Conservation (phyloP, 1,140 invertebrate genomes). For the Musca vetustissima region DNA sequence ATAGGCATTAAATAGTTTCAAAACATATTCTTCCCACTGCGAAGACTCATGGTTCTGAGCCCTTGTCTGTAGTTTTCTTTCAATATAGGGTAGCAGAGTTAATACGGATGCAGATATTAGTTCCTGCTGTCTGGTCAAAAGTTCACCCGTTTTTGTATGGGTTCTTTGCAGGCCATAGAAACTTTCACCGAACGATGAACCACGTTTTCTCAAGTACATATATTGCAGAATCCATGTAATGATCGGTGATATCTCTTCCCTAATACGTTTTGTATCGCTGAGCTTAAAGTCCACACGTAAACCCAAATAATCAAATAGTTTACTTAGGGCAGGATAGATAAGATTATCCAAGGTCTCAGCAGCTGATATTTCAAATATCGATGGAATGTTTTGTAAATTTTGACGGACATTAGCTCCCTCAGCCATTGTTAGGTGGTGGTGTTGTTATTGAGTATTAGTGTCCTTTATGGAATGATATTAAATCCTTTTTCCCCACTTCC, state of each 20-base stretch:
- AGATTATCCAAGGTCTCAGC: slow-evolving; percentile 50
- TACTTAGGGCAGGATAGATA: slow-evolving; percentile 51
- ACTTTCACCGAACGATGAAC: slow-evolving; percentile 50
- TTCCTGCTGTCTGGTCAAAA: slow-evolving; percentile 38
- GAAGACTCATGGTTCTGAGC: slow-evolving; percentile 37
- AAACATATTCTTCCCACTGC: slow-evolving; percentile 37
- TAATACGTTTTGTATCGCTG: slow-evolving; percentile 29
- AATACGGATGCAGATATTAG: slow-evolving; percentile 41
- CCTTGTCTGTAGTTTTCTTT: slow-evolving; percentile 39
- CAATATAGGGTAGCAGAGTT: slow-evolving; percentile 43
- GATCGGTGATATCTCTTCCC: slow-evolving; percentile 45
- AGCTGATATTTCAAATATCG: slow-evolving; percentile 52
- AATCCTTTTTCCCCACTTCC: neutral
- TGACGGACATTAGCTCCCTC: slow-evolving; percentile 45
- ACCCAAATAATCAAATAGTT: slow-evolving; percentile 50
- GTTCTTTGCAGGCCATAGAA: slow-evolving; percentile 51
- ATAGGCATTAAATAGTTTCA: slow-evolving; percentile 43
- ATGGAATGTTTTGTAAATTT: slow-evolving; percentile 51
- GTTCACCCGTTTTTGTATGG: slow-evolving; percentile 35
- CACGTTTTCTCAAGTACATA: slow-evolving; percentile 45
- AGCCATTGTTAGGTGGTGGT: slow-evolving; percentile 19
- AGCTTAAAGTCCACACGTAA: slow-evolving; percentile 32
- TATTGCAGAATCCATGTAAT: slow-evolving; percentile 48
- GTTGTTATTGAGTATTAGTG: neutral
- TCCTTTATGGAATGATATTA: no score